A percentile compares a stretch with the other conserved stretches of the same genome.
These are phyloP conservation scores for Ambastaia sidthimunki DNA, from an alignment of 2,797 vertebrate genomes.

Conservation along the genomic window DNA sequence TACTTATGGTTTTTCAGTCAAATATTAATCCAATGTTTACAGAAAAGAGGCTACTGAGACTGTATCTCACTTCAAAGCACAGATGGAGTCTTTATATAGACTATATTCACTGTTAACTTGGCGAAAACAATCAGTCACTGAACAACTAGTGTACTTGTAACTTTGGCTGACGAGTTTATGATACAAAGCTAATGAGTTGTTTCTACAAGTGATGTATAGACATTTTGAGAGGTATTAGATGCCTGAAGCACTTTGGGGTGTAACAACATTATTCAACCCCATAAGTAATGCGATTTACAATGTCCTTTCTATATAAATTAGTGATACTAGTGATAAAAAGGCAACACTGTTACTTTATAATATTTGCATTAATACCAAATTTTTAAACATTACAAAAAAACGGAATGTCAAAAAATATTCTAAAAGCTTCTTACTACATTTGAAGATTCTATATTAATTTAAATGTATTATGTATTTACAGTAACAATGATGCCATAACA, in stretches of 20 bases:
- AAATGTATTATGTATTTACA: no score
- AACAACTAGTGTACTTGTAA: not conserved
- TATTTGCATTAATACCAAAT: no score
- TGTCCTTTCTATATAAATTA: not conserved
- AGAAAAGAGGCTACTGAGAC: not conserved
- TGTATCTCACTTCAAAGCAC: not conserved
- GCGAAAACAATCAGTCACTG: not conserved
- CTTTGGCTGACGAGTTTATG: not conserved
- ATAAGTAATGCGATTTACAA: not conserved
- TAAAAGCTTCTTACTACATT: no score
- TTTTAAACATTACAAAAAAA: no score
- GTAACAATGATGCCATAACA: no score
- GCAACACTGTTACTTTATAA: no score
- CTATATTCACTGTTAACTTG: not conserved
- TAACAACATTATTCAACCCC: not conserved
- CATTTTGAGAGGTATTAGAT: not conserved
- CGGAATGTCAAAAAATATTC: no score
- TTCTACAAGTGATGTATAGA: not conserved
- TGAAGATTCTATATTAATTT: no score
- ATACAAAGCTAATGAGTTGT: not conserved
- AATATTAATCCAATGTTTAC: not conserved
- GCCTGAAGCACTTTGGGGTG: not conserved
- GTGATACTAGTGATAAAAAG: not conserved
- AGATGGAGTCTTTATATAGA: slow-evolving; percentile 10
- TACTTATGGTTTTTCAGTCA: not conserved